Evolutionary conservation across 2,113 vertebrate species (phyloP), one percentile per base, ranked within the genome.

Genomic region (Boulengeromyrus knoepffleri): DNA sequence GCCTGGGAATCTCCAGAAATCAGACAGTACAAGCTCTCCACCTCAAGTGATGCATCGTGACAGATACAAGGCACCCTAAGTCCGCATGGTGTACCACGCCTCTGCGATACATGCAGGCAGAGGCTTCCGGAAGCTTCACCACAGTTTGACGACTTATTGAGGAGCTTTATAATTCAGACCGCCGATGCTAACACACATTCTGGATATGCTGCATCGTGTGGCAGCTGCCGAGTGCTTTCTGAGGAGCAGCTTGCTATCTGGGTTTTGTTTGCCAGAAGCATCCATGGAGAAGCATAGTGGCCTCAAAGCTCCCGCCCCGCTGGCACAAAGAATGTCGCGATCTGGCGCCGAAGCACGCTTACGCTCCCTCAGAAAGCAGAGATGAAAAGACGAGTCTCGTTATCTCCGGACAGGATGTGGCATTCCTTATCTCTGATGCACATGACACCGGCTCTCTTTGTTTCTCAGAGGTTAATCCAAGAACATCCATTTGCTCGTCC

Each of bases 401-500:
- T 52, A 87, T 87, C 85, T 56, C n/a, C 50, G 85, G 15, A 36
- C 46, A 24, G 85, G 46, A 87, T 52, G 85, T 19, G 85, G 27
- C 47, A 2, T 47, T 36, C 27, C 27, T 87, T 56, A 87, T 87
- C 85, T 87, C 49, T 5, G 12, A 15, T 8, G 47, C 21, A 50
- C 45, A 86, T 86, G 85, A 86, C 85, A 86, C n/a, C 36, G 36
- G 31, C n/a, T 83, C 77, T 9, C 39, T 85, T 85, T 85, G 83
- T 85, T 46, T 85, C 83, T 85, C 19, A 19, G 83, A 80, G 90
- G 92, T 94, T 93, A 95, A 94, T 92, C 93, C 77, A 91, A 94
- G 94, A 94, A 92, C 92, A 89, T 91, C 88, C 89, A 87, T 93
- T 92, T 92, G 92, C 92, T 91, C 95, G 94, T 95, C 94, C 95